Conservation (phyloP, 2,113 vertebrate species). For the Elephantulus edwardii region DNA sequence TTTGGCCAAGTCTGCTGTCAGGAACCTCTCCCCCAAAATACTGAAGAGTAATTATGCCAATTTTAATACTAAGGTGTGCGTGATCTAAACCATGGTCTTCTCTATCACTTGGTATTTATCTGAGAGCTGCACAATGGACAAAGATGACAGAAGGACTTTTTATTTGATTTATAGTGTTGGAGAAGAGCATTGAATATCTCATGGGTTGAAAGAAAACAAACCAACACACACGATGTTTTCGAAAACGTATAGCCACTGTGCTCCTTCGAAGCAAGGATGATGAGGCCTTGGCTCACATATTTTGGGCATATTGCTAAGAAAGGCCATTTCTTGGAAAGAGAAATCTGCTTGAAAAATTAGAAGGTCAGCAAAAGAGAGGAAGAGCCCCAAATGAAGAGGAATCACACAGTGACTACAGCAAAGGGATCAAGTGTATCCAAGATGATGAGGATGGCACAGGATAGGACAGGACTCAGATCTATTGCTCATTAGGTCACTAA, state of each 20-base stretch:
- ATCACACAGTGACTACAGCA: not conserved
- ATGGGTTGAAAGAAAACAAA: not conserved
- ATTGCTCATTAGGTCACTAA: not conserved
- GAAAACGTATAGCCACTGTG: not conserved
- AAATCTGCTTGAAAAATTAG: not conserved
- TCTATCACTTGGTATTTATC: not conserved
- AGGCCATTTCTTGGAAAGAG: not conserved
- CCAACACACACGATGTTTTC: too few relatives aligned
- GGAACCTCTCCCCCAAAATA: too few relatives aligned
- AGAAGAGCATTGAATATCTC: not conserved
- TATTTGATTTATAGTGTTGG: not conserved
- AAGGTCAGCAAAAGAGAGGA: not conserved
- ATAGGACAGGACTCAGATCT: not conserved
- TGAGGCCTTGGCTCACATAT: not conserved
- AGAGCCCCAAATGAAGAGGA: not conserved
- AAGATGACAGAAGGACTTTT: not conserved
- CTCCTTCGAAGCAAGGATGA: too few relatives aligned
- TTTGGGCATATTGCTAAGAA: not conserved
- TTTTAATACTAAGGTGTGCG: too few relatives aligned
- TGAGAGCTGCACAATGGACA: not conserved
- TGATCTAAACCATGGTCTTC: too few relatives aligned
- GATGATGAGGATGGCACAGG: not conserved
- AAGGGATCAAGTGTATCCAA: not conserved
- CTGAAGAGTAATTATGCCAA: too few relatives aligned
- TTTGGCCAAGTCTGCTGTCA: too few relatives aligned